These are phyloP conservation scores for Phoeniculus purpureus DNA, from an alignment of 2,797 vertebrate species.

Conservation along the genomic window DNA sequence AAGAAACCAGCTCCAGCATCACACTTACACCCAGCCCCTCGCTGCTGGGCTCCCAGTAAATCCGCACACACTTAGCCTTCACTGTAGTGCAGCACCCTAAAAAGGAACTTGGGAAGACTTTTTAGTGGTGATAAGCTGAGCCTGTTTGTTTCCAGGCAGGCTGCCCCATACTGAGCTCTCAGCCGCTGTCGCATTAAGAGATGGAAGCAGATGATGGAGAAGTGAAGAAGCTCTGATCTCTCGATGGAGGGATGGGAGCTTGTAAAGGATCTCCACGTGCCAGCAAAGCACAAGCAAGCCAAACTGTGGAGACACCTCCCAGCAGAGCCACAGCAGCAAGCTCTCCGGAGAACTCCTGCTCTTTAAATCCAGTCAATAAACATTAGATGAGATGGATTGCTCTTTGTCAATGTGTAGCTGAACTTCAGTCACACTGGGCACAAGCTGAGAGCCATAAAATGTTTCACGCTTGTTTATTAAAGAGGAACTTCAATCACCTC, in stretches of 20 bases:
- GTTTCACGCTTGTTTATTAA: conserved; percentile 33
- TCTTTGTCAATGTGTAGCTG: not conserved
- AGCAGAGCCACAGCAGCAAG: not conserved
- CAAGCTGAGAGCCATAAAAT: not conserved
- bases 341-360: conserved; percentile 2
- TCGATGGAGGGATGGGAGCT: not conserved
- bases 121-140: accelerated
- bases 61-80: not conserved
- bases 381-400: conserved; percentile 36
- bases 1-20: not conserved
- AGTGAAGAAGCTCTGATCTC: not conserved
- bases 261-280: not conserved
- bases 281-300: accelerated
- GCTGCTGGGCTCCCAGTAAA: accelerated
- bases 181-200: accelerated
- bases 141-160: not conserved
- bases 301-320: not conserved
- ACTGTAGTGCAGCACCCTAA: not conserved
- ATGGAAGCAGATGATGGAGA: not conserved
- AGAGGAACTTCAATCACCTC: conserved; percentile 48
- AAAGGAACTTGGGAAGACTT: not conserved
- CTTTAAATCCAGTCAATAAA: conserved; percentile 16
- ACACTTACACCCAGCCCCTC: not conserved
- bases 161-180: not conserved
- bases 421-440: not conserved